phyloP scores from a whole-genome alignment of 1,140 invertebrate species.

The Ctenoplectra terminalis region DNA sequence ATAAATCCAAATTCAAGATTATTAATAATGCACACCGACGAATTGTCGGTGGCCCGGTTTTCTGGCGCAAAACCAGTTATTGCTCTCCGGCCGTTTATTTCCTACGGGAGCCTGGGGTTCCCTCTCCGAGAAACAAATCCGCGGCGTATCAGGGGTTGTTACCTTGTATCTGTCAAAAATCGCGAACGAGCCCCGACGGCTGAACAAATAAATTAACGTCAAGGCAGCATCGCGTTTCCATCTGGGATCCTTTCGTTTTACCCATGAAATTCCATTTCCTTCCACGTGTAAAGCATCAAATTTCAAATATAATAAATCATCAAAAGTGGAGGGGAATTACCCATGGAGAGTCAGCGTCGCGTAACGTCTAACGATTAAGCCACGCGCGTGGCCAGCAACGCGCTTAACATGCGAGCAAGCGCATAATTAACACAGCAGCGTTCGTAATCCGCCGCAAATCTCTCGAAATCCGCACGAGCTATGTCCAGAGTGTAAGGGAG shows the following conservation, averaged over 20 bases:
- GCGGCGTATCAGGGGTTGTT: slow-evolving; percentile 15
- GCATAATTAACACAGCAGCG: not conserved
- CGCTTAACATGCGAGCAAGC: not conserved
- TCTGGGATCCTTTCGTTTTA: not conserved
- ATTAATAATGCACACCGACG: slow-evolving; percentile 62
- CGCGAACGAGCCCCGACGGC: slow-evolving; percentile 17
- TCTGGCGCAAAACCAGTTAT: slow-evolving; percentile 58
- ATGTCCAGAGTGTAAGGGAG: accelerated
- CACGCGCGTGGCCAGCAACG: not conserved
- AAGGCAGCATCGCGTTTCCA: not conserved
- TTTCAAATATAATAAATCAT: not conserved
- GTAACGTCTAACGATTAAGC: not conserved
- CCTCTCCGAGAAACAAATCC: slow-evolving; percentile 31
- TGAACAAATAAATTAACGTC: slow-evolving; percentile 65
- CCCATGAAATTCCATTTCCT: not conserved
- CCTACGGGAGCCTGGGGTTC: slow-evolving; percentile 48
- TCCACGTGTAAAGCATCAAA: not conserved
- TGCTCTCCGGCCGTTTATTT: slow-evolving; percentile 57
- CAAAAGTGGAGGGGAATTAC: no score
- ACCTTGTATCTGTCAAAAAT: slow-evolving; percentile 62
- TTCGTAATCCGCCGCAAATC: not conserved
- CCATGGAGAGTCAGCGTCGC: not conserved
- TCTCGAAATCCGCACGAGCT: not conserved
- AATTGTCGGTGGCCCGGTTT: slow-evolving; percentile 57
- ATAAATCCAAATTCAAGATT: slow-evolving; percentile 60